A percentile compares a stretch with the other conserved stretches of the same genome.
phyloP scores from a whole-genome alignment of 2,888 invertebrate species.

The Sturmia bella region DNA sequence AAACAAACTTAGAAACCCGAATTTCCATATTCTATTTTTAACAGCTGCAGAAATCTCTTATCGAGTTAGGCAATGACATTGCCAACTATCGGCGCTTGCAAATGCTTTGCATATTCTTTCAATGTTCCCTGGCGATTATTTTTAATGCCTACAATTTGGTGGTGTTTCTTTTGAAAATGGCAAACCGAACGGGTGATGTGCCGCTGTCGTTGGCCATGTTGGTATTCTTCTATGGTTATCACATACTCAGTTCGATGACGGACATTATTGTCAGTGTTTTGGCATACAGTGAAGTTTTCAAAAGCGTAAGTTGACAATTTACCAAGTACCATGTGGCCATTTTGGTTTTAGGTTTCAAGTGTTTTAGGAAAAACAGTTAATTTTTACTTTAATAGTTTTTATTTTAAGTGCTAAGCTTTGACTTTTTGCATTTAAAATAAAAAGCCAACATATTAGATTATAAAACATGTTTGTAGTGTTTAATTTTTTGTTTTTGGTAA shows the following conservation, averaged over 20 bases:
- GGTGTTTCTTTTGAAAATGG: constrained; percentile 60
- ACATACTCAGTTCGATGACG: constrained; percentile 36
- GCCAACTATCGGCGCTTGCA: constrained; percentile 49
- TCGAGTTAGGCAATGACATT: constrained; percentile 37
- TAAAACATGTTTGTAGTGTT: no score
- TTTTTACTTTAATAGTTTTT: no score
- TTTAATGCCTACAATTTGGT: constrained; percentile 70
- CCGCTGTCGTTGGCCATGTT: constrained; percentile 32
- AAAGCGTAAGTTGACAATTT: constrained; percentile 40
- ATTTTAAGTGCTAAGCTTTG: no score
- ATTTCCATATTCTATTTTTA: no score
- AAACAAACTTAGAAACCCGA: no score
- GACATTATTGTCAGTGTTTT: constrained; percentile 51
- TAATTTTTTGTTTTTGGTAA: no score
- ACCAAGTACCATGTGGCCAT: no score
- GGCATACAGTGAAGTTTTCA: constrained; percentile 39
- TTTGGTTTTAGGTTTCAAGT: no score
- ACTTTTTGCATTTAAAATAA: no score
- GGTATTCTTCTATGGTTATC: constrained; percentile 64
- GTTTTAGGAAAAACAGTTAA: no score
- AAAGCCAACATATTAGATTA: no score
- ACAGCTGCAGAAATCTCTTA: constrained; percentile 57
- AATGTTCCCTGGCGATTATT: constrained; percentile 59
- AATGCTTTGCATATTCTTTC: constrained; percentile 63
- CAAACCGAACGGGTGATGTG: background rate